Conservation (phyloP, 2,113 vertebrate genomes). For the Neogobius melanostomus region DNA sequence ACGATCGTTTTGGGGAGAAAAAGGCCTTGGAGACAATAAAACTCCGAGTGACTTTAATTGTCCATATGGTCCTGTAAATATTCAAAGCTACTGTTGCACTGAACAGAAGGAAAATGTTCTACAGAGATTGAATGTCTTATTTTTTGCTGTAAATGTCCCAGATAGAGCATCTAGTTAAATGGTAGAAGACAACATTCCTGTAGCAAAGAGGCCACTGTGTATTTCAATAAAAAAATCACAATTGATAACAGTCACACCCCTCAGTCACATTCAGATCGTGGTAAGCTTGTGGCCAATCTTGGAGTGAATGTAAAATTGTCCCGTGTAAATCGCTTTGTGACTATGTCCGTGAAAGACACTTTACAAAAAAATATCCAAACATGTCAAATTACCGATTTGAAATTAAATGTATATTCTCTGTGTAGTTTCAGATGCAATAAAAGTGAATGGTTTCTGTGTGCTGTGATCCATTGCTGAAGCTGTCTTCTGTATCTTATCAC, state of each 20-base stretch:
- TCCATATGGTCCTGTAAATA: neutral
- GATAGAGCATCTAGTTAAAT: neutral
- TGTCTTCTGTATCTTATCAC: conserved; percentile 27
- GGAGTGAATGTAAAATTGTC: too few relatives aligned
- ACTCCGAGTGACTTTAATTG: conserved; percentile 6
- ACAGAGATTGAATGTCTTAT: neutral
- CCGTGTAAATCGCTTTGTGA: too few relatives aligned
- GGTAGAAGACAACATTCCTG: neutral
- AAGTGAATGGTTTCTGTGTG: conserved; percentile 5
- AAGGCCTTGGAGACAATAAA: conserved; percentile 17
- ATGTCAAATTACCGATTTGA: too few relatives aligned
- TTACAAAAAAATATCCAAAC: too few relatives aligned
- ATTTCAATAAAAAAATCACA: neutral
- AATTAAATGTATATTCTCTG: neutral
- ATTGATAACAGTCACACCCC: too few relatives aligned
- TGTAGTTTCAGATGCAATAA: neutral
- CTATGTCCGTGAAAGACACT: too few relatives aligned
- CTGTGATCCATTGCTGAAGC: neutral
- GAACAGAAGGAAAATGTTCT: neutral
- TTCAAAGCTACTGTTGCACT: conserved; percentile 1
- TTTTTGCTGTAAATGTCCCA: neutral
- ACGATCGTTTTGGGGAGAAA: conserved; percentile 15
- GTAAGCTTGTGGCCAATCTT: too few relatives aligned
- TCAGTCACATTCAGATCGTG: too few relatives aligned
- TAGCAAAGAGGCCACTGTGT: neutral